phyloP scores from a whole-genome alignment of 2,888 invertebrate species.

The Acrobeloides nanus region DNA sequence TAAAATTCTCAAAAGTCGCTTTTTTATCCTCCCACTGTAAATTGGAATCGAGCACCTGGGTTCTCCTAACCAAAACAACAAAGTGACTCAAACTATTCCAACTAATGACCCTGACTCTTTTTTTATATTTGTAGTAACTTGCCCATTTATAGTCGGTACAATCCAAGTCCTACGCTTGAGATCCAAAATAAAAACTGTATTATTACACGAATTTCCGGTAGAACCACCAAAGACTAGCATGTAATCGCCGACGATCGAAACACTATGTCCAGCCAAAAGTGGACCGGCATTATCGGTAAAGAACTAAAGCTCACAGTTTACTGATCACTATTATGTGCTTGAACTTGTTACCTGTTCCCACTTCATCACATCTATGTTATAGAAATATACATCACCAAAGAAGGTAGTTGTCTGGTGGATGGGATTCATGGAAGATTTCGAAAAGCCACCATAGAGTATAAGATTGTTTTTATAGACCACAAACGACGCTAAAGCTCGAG shows the following conservation, averaged over 20 bases:
- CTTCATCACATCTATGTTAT: slow-evolving; percentile 63
- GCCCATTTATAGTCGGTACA: slow-evolving; percentile 20
- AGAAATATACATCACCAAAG: slow-evolving; percentile 84
- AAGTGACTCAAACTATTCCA: too few species aligned
- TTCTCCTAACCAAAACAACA: too few species aligned
- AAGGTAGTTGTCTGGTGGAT: slow-evolving; percentile 58
- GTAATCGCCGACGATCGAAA: slow-evolving; percentile 62
- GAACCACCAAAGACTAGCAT: slow-evolving; percentile 58
- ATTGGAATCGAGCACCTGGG: too few species aligned
- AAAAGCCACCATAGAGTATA: slow-evolving; percentile 88
- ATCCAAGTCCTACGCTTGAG: slow-evolving; percentile 19
- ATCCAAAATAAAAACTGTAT: slow-evolving; percentile 21
- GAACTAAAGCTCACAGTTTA: slow-evolving; percentile 11
- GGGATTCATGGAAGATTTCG: slow-evolving; percentile 77
- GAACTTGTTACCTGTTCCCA: slow-evolving; percentile 17
- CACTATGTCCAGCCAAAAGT: slow-evolving; percentile 84
- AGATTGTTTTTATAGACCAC: slow-evolving; percentile 76
- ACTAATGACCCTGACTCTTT: too few species aligned
- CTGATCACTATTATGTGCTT: slow-evolving; percentile 1
- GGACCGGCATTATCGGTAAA: slow-evolving; percentile 58
- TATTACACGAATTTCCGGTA: slow-evolving; percentile 61
- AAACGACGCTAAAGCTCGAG: slow-evolving; percentile 83
- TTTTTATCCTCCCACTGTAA: too few species aligned
- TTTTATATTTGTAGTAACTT: too few species aligned
- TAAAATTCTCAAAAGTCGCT: too few species aligned